These are phyloP conservation scores for Epiblema foenella DNA, from an alignment of 2,888 invertebrate species.

Conservation along the genomic window DNA sequence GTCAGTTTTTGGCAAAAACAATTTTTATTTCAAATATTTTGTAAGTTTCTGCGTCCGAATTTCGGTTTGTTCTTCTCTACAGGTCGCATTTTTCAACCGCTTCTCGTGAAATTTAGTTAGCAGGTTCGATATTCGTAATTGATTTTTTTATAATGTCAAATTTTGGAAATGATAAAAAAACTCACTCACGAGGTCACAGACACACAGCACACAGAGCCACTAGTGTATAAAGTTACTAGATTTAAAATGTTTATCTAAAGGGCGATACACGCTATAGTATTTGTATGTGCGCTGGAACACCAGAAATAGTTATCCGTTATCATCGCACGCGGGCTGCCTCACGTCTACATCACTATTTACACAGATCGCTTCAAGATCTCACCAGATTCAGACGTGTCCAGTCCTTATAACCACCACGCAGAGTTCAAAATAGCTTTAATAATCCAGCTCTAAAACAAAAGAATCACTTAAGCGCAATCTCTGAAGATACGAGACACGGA, in stretches of 20 bases:
- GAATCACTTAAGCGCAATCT: conserved; percentile 18
- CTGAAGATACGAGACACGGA: not conserved
- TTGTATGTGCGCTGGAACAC: not conserved
- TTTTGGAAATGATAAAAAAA: too few species aligned
- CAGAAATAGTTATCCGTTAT: conserved; percentile 12
- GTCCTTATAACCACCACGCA: conserved; percentile 27
- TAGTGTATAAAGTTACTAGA: too few species aligned
- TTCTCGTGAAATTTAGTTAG: too few species aligned
- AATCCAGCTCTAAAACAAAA: conserved; percentile 3
- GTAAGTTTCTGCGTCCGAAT: too few species aligned
- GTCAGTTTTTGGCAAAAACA: too few species aligned
- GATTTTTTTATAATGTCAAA: too few species aligned
- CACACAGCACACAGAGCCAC: too few species aligned
- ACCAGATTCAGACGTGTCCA: conserved; percentile 17
- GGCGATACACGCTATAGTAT: not conserved
- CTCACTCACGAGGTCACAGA: too few species aligned
- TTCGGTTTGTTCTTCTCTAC: too few species aligned
- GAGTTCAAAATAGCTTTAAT: conserved; percentile 22
- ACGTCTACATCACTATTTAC: conserved; percentile 39
- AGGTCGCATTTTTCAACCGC: too few species aligned
- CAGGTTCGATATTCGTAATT: too few species aligned
- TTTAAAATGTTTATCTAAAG: not conserved
- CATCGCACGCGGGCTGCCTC: conserved; percentile 21
- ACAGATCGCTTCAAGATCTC: conserved; percentile 32
- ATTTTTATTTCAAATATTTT: too few species aligned